These are phyloP conservation scores for Nipponacmea schrenckii DNA, from an alignment of 2,888 invertebrate genomes.

Conservation along the genomic window DNA sequence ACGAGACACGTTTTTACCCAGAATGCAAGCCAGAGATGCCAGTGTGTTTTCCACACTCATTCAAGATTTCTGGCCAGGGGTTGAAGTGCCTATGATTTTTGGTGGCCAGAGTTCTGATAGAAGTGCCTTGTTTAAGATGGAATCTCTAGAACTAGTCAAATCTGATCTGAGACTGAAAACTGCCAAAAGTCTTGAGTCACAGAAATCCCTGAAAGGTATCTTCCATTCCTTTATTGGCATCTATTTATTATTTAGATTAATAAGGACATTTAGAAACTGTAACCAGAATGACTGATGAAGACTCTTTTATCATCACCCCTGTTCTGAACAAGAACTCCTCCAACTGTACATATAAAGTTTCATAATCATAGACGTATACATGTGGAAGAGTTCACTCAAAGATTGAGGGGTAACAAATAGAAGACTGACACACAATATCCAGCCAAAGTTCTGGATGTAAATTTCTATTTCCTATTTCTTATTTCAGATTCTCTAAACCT, in stretches of 20 bases:
- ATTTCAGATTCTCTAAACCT: slow-evolving; percentile 53
- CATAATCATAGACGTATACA: no score
- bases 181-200: slow-evolving; percentile 49
- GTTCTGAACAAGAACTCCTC: no score
- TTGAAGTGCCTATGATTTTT: slow-evolving; percentile 54
- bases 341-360: no score
- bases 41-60: slow-evolving; percentile 58
- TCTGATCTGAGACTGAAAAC: slow-evolving; percentile 38
- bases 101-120: slow-evolving; percentile 47
- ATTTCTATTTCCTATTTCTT: no score
- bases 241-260: background rate
- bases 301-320: no score
- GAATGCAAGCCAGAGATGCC: slow-evolving; percentile 58
- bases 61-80: slow-evolving; percentile 60
- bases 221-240: no score
- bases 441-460: no score
- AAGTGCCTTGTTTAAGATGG: slow-evolving; percentile 36
- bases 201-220: slow-evolving; percentile 54
- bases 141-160: slow-evolving; percentile 30
- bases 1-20: slow-evolving; percentile 61
- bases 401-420: no score
- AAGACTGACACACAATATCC: no score
- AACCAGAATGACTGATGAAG: no score
- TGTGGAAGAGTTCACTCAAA: no score
- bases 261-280: no score